phyloP scores from a whole-genome alignment of 2,888 invertebrate species.

The Hypercompe scribonia region DNA sequence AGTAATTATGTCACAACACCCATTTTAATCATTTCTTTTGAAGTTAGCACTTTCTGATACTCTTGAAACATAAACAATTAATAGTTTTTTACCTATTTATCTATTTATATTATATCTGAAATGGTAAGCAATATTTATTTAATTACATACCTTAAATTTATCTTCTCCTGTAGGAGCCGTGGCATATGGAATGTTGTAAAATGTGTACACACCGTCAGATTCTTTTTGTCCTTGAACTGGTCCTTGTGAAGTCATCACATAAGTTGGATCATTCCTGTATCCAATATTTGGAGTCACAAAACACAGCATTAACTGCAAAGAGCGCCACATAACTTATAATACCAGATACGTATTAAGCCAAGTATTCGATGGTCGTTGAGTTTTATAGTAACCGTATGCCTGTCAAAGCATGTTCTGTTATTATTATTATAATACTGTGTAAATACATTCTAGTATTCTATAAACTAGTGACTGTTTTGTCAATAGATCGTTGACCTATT shows the following conservation, averaged over 20 bases:
- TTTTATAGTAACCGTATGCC: constrained; percentile 10
- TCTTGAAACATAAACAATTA: background rate
- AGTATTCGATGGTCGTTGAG: background rate
- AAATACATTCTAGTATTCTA: constrained; percentile 5
- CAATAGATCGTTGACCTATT: background rate
- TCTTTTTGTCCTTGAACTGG: constrained; percentile 15
- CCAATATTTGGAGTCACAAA: background rate
- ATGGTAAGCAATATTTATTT: background rate
- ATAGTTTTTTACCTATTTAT: background rate
- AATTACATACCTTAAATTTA: constrained; percentile 35
- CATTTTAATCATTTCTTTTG: background rate
- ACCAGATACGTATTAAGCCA: background rate
- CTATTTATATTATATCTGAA: background rate
- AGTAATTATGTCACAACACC: background rate
- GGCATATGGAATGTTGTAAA: constrained; percentile 21
- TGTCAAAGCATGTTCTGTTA: constrained; percentile 1
- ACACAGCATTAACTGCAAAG: background rate
- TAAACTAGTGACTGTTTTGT: background rate
- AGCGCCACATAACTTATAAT: constrained; percentile 6
- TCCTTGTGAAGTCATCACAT: constrained; percentile 16
- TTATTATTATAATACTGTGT: constrained; percentile 3
- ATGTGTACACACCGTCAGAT: constrained; percentile 7
- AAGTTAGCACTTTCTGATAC: background rate
- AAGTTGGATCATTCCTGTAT: background rate
- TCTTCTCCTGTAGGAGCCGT: constrained; percentile 16